phyloP scores from a whole-genome alignment of 2,888 invertebrate genomes.

The Bombylius discolor region DNA sequence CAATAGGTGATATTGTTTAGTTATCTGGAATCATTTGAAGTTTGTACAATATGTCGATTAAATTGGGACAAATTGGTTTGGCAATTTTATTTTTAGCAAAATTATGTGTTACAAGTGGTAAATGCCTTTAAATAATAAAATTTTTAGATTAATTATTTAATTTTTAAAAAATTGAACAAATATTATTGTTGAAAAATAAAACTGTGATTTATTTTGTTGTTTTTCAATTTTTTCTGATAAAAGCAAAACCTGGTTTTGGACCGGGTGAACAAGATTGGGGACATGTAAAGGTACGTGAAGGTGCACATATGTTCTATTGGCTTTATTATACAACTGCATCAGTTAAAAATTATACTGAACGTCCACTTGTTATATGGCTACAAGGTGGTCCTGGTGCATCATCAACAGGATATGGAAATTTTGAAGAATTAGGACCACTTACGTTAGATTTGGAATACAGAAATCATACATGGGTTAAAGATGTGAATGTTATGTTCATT shows the following conservation, averaged over 20 bases:
- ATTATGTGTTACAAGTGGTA: no score
- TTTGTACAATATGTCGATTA: no score
- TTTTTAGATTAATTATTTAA: no score
- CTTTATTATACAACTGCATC: conserved; percentile 60
- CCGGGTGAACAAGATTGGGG: conserved; percentile 58
- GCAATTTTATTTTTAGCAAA: no score
- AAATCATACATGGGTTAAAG: conserved; percentile 60
- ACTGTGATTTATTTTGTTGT: no score
- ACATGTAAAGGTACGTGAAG: conserved; percentile 55
- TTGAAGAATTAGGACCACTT: conserved; percentile 67
- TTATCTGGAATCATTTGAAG: no score
- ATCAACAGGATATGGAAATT: conserved; percentile 75
- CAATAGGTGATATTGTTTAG: no score
- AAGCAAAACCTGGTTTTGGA: conserved; percentile 39
- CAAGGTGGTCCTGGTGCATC: conserved; percentile 79
- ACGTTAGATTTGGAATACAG: conserved; percentile 53
- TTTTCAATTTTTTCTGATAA: background rate
- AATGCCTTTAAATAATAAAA: no score
- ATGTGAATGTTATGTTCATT: conserved; percentile 72
- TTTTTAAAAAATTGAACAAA: no score
- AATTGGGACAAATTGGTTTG: no score
- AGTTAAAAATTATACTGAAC: conserved; percentile 45
- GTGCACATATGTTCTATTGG: conserved; percentile 82
- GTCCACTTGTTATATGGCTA: conserved; percentile 75
- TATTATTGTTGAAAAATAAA: no score